Base-by-base conservation (phyloP, 2,888 invertebrate species). In the Ferrisia virgata region DNA sequence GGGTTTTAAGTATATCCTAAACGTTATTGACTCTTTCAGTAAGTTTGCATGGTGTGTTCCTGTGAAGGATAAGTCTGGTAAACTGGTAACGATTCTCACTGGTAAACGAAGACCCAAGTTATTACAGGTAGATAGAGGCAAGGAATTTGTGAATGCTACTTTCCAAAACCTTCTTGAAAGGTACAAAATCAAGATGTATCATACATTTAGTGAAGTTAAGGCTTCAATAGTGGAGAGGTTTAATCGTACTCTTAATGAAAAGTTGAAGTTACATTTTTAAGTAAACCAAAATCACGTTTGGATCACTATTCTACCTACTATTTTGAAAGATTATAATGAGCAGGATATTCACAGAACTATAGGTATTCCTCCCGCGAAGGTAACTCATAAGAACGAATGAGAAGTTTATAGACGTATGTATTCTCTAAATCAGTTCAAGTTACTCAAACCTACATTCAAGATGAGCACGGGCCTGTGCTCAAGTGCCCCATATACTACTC, bases 171-270 rank as follows among this genome's bases (percentile, higher is more conserved):
- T 86, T 18, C 79, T 86, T 25, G 85, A 85, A 25, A 58, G 85
- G 22, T 84, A 86, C 25, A 85, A 86, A 28, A 86, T 87, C 36
- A 79, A 76, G 25, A 87, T 86, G 86, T 87, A 87, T 58, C 86
- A 86, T 0, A 87, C 87, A 0, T 85, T 86, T 11, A 87, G 87
- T 85, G 87, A 87, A 58, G 86, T 86, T 5, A 88, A 88, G 85
- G 87, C 87, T 1, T 85, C 86, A 0, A 85, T 88, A 3, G 86
- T 87, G 4, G 88, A 88, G 86, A 79, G 88, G 5, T 87, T 87
- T 15, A 87, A 88, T 85, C 79, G 87, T 80, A 88, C 87, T 4
- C 47, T 88, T 15, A 88, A 87, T 85, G 86, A 86, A 33, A 86
- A 85, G 83, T 86, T 88, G 84, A 88, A 86, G 85, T 85, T 85